Percentiles rank a stretch among this genome's conserved stretches.
Evolutionary conservation across 64 coral and sea anemone genomes (phyloP).

Genomic region (Dendronephthya gigantea): DNA sequence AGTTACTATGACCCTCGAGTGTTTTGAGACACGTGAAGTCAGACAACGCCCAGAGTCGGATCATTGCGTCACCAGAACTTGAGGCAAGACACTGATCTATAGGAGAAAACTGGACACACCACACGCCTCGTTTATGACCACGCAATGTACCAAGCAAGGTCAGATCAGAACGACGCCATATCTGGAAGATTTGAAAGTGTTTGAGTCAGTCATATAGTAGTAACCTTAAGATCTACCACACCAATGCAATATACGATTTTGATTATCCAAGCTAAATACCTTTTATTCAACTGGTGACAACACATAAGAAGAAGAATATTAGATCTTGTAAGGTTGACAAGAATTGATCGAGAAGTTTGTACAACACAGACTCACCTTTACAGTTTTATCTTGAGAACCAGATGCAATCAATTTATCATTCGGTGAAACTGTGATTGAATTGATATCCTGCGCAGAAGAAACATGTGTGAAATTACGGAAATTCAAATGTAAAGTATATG

Average conservation of each 20-base stretch:
- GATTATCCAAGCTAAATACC: too few relatives aligned
- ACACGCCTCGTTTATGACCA: constrained; percentile 93
- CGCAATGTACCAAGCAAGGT: constrained; percentile 56
- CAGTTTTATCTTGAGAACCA: constrained; percentile 95
- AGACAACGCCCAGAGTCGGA: constrained; percentile 93
- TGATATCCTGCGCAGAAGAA: constrained; percentile 47
- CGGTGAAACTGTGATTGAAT: constrained; percentile 75
- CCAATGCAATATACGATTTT: too few relatives aligned
- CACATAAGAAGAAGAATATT: too few relatives aligned
- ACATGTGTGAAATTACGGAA: not conserved
- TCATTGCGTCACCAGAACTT: constrained; percentile 71
- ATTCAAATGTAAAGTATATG: too few relatives aligned
- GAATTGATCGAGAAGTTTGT: too few relatives aligned
- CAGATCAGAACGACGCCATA: constrained; percentile 58
- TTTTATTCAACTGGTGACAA: too few relatives aligned
- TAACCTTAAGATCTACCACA: too few relatives aligned
- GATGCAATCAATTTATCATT: constrained; percentile 88
- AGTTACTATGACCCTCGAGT: constrained; percentile 82
- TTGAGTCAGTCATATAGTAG: too few relatives aligned
- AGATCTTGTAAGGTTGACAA: too few relatives aligned
- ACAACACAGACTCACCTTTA: constrained; percentile 36
- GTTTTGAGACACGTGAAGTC: constrained; percentile 94
- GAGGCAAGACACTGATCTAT: constrained; percentile 83
- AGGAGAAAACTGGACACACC: constrained; percentile 87
- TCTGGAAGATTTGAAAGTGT: constrained; percentile 8